Evolutionary conservation across 2,888 invertebrate species (phyloP).

Genomic region (Glyphotaelius pellucidus): DNA sequence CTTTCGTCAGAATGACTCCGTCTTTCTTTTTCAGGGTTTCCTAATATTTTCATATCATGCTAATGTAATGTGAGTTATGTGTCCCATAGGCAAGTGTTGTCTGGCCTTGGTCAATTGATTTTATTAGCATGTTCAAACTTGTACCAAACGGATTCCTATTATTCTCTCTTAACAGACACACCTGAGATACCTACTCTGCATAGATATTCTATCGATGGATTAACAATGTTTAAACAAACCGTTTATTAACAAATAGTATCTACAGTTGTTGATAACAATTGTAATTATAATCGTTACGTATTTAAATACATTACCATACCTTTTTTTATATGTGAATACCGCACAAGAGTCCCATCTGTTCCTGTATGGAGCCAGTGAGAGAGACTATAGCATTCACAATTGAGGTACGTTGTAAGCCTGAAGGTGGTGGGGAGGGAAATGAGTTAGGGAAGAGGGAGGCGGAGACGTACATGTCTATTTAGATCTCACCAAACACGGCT

Average conservation of each 20-base stretch:
- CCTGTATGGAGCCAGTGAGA: too few species aligned
- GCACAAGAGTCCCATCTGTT: too few species aligned
- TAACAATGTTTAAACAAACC: slow-evolving; percentile 11
- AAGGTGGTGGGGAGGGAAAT: too few species aligned
- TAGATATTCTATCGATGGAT: background rate
- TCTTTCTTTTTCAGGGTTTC: slow-evolving; percentile 9
- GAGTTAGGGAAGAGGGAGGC: too few species aligned
- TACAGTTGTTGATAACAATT: background rate
- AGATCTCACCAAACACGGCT: too few species aligned
- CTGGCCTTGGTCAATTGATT: slow-evolving; percentile 5
- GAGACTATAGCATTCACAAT: too few species aligned
- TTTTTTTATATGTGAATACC: too few species aligned
- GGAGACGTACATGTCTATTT: too few species aligned
- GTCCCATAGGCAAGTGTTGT: background rate
- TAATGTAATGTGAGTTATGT: slow-evolving; percentile 35
- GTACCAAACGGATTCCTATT: slow-evolving; percentile 2
- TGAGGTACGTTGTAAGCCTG: too few species aligned
- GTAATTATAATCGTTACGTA: background rate
- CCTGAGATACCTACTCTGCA: background rate
- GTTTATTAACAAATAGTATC: background rate
- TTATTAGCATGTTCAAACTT: background rate
- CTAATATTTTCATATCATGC: slow-evolving; percentile 18
- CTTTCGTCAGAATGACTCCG: slow-evolving; percentile 4
- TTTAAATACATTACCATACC: too few species aligned
- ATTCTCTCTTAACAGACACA: slow-evolving; percentile 6